Percentiles rank a stretch among this genome's conserved stretches.
Conservation (phyloP, 2,888 invertebrate species). For the Cosmorhoe ocellata region DNA sequence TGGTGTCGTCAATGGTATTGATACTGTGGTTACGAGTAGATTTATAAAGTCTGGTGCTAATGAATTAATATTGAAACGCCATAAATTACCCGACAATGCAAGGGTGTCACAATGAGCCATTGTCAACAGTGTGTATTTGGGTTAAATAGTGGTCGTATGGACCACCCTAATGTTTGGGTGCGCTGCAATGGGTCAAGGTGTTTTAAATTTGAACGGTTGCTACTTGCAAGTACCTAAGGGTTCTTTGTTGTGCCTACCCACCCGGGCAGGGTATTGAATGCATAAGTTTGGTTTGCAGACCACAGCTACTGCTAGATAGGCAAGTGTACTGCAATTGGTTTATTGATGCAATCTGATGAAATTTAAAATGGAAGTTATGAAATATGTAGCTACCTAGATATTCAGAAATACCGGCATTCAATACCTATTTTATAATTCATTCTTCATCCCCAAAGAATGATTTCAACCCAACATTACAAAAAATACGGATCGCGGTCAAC, state of each 20-base stretch:
- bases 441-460: background rate
- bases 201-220: slow-evolving; percentile 15
- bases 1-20: slow-evolving; percentile 67
- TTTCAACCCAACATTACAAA: slow-evolving; percentile 37
- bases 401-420: too few species aligned
- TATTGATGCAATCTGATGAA: background rate
- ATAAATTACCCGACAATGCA: slow-evolving; percentile 68
- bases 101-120: slow-evolving; percentile 59
- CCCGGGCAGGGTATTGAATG: slow-evolving; percentile 8
- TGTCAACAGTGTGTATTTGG: slow-evolving; percentile 64
- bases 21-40: slow-evolving; percentile 56
- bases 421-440: too few species aligned
- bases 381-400: too few species aligned
- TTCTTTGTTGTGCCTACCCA: background rate
- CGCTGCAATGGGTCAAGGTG: slow-evolving; percentile 43
- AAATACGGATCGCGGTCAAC: slow-evolving; percentile 40
- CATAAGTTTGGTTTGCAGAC: background rate
- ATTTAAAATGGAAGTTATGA: background rate
- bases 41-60: slow-evolving; percentile 73
- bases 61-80: slow-evolving; percentile 76
- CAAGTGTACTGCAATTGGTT: background rate
- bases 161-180: slow-evolving; percentile 68
- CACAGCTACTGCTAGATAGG: slow-evolving; percentile 9
- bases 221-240: slow-evolving; percentile 10
- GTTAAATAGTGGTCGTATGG: slow-evolving; percentile 62